A percentile compares a stretch with the other conserved stretches of the same genome.
Evolutionary conservation across 2,113 vertebrate genomes (phyloP).

Genomic region (Halichoerus grypus): DNA sequence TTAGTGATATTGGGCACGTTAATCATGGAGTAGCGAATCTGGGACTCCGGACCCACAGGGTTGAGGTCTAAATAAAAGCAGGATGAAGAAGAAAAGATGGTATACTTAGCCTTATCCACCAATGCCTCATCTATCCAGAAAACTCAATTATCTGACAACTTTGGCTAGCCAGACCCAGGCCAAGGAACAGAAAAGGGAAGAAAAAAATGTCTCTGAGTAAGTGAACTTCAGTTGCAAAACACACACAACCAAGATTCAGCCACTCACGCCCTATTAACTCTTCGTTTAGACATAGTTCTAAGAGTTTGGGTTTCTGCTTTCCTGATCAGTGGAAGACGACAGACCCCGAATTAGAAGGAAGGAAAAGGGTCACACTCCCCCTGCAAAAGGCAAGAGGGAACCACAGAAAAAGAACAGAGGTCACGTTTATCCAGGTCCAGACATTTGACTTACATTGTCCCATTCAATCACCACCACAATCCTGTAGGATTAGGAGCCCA

Average conservation of each 20-base stretch:
- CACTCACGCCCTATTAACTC: not conserved
- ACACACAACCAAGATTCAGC: not conserved
- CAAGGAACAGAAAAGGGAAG: not conserved
- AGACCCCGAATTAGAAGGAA: not conserved
- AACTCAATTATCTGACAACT: not conserved
- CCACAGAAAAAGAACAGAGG: not conserved
- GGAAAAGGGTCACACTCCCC: not conserved
- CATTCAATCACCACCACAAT: not conserved
- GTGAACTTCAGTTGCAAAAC: not conserved
- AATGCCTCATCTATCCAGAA: not conserved
- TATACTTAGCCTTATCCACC: not conserved
- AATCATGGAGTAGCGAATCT: slow-evolving; percentile 75
- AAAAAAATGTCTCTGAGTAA: not conserved
- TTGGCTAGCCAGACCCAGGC: not conserved
- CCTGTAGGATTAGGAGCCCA: not conserved
- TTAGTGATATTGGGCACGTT: slow-evolving; percentile 61
- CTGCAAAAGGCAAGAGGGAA: not conserved
- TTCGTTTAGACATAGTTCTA: not conserved
- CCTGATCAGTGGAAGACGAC: not conserved
- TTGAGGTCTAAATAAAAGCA: slow-evolving; percentile 68
- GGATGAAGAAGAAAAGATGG: not conserved
- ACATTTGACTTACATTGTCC: not conserved
- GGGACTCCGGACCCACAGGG: slow-evolving; percentile 76
- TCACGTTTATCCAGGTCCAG: not conserved
- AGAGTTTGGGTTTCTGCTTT: not conserved